Base-by-base conservation (phyloP, 2,888 invertebrate genomes). In the Cephus spinipes region DNA sequence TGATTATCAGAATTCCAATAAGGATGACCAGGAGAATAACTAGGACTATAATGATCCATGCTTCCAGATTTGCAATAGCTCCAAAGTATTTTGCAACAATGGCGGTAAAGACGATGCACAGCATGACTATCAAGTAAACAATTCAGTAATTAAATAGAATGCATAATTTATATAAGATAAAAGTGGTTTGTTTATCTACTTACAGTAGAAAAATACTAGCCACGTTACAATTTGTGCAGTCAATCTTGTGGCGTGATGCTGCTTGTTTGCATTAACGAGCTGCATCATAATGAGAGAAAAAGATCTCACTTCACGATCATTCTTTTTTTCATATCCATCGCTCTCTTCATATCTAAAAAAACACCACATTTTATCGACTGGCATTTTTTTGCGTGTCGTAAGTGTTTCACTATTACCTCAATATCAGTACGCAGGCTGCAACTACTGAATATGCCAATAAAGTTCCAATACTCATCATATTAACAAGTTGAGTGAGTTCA, bases 401-500 rank as follows among this genome's bases (percentile, higher is more conserved):
- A n/a, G 15, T 75, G 9, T 23, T 55, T 74, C 76, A 31, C 15
- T 74, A 77, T 85, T 93, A 97, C 94, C 97, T 94, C 11, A 98
- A 92, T 76, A 98, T 93, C 15, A 98, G 93, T 0, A 98, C 96
- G 85, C 97, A 97, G 4, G 96, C 95, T 1, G 97, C 97, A 3
- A 98, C 98, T 90, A 98, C 96, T 0, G 97, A 96, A 91, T 98
- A 98, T 0, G 97, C 97, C 77, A 97, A 92, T 32, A 97, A 92
- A 0, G 97, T 97, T 11, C 97, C 97, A 87, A 98, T 97, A 0
- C 97, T 97, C 94, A 98, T 96, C 94, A 98, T 96, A 88, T 96
- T 96, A 33, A 98, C 96, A 76, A 98, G 92, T 85, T 97, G 96
- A 15, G 94, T 94, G 80, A 98, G 92, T 88, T 98, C 95, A 88